Evolutionary conservation across 1,140 invertebrate genomes (phyloP).

Genomic region (Heliconius hermathena): DNA sequence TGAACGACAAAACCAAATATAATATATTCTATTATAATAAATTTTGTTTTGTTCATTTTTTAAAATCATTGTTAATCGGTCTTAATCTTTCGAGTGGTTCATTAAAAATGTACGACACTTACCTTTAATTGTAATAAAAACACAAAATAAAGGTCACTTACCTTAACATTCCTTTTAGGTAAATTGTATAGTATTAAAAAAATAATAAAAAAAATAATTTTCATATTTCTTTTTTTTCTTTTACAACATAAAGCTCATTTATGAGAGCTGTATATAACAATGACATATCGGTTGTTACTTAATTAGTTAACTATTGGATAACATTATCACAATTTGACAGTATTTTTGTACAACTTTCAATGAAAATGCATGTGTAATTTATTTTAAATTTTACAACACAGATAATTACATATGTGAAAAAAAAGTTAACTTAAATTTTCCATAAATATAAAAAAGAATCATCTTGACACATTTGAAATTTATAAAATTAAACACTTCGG

Average conservation of each 20-base stretch:
- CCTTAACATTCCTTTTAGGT: not conserved
- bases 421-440: not conserved
- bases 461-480: too few relatives aligned
- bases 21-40: too few relatives aligned
- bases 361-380: not conserved
- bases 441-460: not conserved
- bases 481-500: too few relatives aligned
- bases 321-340: conserved; percentile 2
- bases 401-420: not conserved
- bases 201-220: conserved; percentile 16
- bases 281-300: not conserved
- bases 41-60: conserved; percentile 17
- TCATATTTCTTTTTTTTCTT: conserved; percentile 10
- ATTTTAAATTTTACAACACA: not conserved
- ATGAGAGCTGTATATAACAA: not conserved
- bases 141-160: conserved; percentile 17
- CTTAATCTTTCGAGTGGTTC: conserved; percentile 28
- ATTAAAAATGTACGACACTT: conserved; percentile 11
- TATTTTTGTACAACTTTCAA: not conserved
- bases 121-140: conserved; percentile 11
- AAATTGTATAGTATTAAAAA: not conserved
- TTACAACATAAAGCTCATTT: conserved; percentile 4
- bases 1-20: too few relatives aligned
- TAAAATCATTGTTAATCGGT: not conserved
- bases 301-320: not conserved